Conservation (phyloP, 2,888 invertebrate genomes). For the Limnephilus rhombicus region DNA sequence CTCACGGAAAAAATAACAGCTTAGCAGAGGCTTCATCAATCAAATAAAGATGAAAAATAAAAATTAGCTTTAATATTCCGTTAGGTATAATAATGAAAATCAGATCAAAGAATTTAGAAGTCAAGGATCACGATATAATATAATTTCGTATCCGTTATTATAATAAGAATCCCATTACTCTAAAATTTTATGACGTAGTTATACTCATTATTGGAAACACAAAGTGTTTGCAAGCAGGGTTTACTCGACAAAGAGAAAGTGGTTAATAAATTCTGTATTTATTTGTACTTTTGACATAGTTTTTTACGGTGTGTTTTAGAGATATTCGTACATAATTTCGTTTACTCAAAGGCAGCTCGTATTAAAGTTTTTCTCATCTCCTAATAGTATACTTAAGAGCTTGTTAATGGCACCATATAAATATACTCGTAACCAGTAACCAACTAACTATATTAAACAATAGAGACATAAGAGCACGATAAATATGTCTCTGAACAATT, state of each 20-base stretch:
- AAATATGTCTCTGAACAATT: slow-evolving; percentile 9
- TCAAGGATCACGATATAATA: not conserved
- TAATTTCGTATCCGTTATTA: not conserved
- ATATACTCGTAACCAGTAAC: not conserved
- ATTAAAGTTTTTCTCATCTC: not conserved
- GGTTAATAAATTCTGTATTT: not conserved
- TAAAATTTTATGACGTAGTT: not conserved
- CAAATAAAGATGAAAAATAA: not conserved
- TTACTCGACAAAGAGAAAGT: not conserved
- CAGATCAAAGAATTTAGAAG: not conserved
- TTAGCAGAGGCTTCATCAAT: not conserved
- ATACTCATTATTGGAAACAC: not conserved
- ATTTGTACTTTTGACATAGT: not conserved
- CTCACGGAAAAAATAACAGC: not conserved
- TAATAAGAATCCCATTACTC: not conserved
- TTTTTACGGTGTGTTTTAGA: not conserved
- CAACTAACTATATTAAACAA: not conserved
- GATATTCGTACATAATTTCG: not conserved
- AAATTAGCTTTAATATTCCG: not conserved
- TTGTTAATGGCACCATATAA: not conserved
- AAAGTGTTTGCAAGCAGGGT: not conserved
- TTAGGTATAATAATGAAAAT: not conserved
- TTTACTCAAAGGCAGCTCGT: not conserved
- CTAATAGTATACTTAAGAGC: not conserved
- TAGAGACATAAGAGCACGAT: not conserved